Conservation (phyloP, 1,140 invertebrate species). For the Eufriesea mexicana region DNA sequence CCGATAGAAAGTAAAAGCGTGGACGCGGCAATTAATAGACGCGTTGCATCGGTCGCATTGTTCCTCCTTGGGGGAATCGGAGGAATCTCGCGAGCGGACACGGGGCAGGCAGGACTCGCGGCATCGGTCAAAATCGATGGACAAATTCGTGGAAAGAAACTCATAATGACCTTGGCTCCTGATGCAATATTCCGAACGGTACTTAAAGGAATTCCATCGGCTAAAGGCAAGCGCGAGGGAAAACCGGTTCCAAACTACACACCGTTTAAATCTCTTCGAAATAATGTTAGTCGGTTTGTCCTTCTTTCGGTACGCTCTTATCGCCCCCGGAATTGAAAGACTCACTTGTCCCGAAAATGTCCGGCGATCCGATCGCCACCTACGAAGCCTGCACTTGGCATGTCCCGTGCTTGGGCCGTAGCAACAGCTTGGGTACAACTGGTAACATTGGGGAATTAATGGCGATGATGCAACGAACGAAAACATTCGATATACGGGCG, state of each 20-base stretch:
- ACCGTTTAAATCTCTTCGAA: conserved; percentile 68
- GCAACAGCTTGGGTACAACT: too few relatives aligned
- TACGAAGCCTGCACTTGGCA: too few relatives aligned
- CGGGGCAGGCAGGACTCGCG: background rate
- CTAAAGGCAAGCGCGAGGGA: conserved; percentile 46
- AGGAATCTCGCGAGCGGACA: too few relatives aligned
- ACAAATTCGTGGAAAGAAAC: conserved; percentile 35
- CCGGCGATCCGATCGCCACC: too few relatives aligned
- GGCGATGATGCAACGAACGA: background rate
- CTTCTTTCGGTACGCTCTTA: background rate
- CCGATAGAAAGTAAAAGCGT: conserved; percentile 39
- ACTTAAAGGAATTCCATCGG: conserved; percentile 68
- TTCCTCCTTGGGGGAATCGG: background rate
- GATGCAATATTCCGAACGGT: conserved; percentile 67
- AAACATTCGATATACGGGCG: background rate
- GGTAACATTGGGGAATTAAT: too few relatives aligned
- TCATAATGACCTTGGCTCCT: conserved; percentile 64
- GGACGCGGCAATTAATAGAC: conserved; percentile 12
- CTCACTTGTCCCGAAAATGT: too few relatives aligned
- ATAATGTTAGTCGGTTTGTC: conserved; percentile 66
- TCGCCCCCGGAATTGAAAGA: conserved; percentile 4
- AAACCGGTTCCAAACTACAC: conserved; percentile 60
- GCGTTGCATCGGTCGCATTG: background rate
- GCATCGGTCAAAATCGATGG: background rate
- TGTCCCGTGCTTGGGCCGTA: too few relatives aligned